Conservation (phyloP, 2,888 invertebrate species). For the Tenthredo livida region DNA sequence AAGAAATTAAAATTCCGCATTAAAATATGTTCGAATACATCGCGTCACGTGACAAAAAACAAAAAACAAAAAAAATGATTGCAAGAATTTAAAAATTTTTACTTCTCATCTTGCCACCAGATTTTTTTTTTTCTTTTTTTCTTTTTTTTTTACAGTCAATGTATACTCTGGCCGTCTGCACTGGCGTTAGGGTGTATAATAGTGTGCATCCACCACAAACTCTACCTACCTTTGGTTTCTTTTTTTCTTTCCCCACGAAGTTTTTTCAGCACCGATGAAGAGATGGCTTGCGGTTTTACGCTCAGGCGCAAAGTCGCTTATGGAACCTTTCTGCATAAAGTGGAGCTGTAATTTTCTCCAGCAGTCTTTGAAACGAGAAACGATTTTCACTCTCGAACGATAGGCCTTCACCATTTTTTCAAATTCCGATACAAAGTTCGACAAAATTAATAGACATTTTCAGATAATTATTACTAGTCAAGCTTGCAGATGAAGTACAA, state of each 20-base stretch:
- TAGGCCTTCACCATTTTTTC: background rate
- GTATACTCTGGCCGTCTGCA: background rate
- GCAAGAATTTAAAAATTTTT: background rate
- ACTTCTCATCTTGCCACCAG: constrained; percentile 7
- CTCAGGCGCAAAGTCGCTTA: constrained; percentile 35
- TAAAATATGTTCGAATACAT: background rate
- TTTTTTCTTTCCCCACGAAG: background rate
- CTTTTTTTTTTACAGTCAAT: background rate
- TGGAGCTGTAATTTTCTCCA: constrained; percentile 24
- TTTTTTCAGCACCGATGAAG: constrained; percentile 24
- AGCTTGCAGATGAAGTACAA: background rate
- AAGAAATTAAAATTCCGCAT: background rate
- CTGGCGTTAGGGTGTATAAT: background rate
- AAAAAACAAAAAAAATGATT: background rate
- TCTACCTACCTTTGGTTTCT: background rate
- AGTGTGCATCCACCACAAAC: constrained; percentile 33
- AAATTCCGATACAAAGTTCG: background rate
- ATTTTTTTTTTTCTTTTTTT: background rate
- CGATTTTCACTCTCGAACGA: background rate
- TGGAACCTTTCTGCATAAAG: constrained; percentile 15
- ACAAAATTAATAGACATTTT: background rate
- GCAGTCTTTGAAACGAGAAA: background rate
- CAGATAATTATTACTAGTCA: background rate
- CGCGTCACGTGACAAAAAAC: background rate
- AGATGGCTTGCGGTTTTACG: constrained; percentile 38